Conservation (phyloP, 2,113 vertebrate genomes). For the Tragulus kanchil region DNA sequence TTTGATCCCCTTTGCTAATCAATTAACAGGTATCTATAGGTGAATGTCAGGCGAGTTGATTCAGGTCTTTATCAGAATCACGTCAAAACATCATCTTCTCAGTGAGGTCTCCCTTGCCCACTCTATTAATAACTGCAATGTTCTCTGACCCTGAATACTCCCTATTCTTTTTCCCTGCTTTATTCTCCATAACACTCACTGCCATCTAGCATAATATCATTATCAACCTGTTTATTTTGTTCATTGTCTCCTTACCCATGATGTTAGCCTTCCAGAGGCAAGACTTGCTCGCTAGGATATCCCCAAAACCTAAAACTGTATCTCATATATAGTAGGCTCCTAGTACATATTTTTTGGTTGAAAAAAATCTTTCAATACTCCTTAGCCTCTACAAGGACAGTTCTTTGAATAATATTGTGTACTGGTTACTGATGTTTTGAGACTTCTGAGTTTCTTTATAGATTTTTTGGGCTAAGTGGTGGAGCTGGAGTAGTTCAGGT, state of each 20-base stretch:
- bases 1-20: not conserved
- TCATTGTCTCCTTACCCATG: not conserved
- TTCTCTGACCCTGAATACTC: not conserved
- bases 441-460: not conserved
- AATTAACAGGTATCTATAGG: not conserved
- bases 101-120: not conserved
- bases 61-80: not conserved
- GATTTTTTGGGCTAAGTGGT: conserved; percentile 18
- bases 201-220: not conserved
- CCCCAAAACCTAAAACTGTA: not conserved
- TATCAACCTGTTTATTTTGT: conserved; percentile 14
- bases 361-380: not conserved
- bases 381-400: not conserved
- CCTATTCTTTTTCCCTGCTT: not conserved
- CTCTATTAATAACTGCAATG: not conserved
- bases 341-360: not conserved
- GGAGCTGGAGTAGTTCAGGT: not conserved
- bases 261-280: not conserved
- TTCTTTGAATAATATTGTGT: not conserved
- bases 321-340: not conserved
- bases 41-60: not conserved
- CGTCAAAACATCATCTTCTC: not conserved
- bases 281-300: not conserved
- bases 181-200: not conserved
- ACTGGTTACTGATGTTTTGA: not conserved